Conservation (phyloP, 2,113 vertebrate species). For the Galeopterus variegatus region DNA sequence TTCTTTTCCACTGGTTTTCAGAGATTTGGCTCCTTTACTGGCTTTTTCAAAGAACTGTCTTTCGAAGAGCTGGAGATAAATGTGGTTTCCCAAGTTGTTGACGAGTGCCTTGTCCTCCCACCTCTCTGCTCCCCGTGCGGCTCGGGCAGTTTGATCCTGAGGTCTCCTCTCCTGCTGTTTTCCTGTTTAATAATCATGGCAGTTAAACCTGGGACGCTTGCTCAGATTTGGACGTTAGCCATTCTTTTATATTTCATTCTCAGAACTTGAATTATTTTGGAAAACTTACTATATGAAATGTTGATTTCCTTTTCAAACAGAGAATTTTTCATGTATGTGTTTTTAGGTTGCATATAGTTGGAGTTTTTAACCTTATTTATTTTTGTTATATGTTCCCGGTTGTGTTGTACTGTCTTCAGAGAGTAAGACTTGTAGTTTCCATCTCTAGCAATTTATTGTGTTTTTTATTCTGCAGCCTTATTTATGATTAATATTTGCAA, state of each 20-base stretch:
- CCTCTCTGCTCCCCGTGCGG: fast-evolving
- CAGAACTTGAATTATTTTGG: neutral
- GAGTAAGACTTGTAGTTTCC: neutral
- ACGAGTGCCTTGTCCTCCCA: fast-evolving
- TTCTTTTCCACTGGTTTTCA: neutral
- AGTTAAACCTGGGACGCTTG: neutral
- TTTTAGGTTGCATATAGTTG: neutral
- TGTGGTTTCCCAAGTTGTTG: fast-evolving
- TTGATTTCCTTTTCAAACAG: constrained; percentile 25
- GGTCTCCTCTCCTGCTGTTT: neutral
- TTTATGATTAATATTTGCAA: constrained; percentile 51
- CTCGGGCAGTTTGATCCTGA: neutral
- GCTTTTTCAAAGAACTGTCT: neutral
- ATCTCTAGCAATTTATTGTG: neutral
- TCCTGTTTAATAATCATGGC: neutral
- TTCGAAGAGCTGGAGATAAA: neutral
- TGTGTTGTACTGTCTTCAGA: neutral
- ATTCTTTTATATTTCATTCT: neutral
- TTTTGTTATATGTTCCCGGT: neutral
- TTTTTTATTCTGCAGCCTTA: neutral
- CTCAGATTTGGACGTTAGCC: fast-evolving
- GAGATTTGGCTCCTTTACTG: neutral
- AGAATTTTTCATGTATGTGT: neutral
- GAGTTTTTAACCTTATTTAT: constrained; percentile 4
- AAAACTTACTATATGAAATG: neutral